phyloP scores from a whole-genome alignment of 2,888 invertebrate genomes.

The Conchocele bisecta region DNA sequence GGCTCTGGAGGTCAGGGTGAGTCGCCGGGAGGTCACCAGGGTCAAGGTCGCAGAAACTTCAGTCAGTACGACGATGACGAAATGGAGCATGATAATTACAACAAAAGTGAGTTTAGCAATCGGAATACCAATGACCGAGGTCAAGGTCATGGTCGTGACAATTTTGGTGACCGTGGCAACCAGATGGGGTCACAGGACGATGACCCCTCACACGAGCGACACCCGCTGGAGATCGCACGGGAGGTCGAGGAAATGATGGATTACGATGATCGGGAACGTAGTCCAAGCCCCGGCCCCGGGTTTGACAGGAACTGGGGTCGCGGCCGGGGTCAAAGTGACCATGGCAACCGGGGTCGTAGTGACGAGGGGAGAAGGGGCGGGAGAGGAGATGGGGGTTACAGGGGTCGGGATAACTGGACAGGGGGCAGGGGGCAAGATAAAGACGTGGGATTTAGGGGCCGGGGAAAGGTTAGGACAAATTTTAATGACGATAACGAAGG shows the following conservation, averaged over 20 bases:
- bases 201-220: no score
- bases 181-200: neutral
- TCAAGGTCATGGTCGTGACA: conserved; percentile 24
- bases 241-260: conserved; percentile 10
- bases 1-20: conserved; percentile 29
- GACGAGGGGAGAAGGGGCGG: conserved; percentile 1
- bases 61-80: no score
- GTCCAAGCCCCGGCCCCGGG: conserved; percentile 16
- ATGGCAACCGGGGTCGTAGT: conserved; percentile 19
- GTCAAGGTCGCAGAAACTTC: no score
- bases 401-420: conserved; percentile 12
- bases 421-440: no score
- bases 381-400: conserved; percentile 9
- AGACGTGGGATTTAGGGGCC: conserved; percentile 5
- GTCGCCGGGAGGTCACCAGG: conserved; percentile 9
- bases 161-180: conserved; percentile 3
- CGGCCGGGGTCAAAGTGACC: conserved; percentile 19
- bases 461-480: no score
- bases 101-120: no score
- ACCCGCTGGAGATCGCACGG: no score
- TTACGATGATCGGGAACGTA: conserved; percentile 8
- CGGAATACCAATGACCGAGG: no score
- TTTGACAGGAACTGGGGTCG: conserved; percentile 16
- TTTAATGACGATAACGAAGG: no score
- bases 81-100: no score